Conservation (phyloP, 2,888 invertebrate genomes). For the Aplocera efformata region DNA sequence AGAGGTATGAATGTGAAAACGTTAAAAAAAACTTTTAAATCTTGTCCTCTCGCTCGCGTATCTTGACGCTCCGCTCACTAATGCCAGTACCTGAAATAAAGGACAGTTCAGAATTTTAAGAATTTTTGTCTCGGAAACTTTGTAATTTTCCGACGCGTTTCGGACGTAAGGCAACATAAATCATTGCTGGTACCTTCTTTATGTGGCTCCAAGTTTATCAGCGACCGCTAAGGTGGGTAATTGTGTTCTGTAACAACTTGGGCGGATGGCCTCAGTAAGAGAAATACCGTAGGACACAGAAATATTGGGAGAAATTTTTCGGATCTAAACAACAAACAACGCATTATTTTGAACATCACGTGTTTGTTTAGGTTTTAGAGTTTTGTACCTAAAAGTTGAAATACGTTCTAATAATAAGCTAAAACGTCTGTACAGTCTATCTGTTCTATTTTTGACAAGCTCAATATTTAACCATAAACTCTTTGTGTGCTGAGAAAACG, state of each 20-base stretch:
- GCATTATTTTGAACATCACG: too few species aligned
- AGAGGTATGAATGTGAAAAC: too few species aligned
- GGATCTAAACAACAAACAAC: too few species aligned
- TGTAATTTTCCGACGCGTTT: conserved; percentile 54
- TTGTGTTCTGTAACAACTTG: conserved; percentile 22
- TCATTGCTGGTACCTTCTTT: conserved; percentile 55
- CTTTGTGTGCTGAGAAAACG: too few species aligned
- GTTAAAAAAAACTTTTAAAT: background rate
- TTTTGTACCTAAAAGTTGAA: too few species aligned
- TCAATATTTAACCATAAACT: too few species aligned
- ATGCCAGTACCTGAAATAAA: conserved; percentile 32
- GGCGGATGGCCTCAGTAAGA: conserved; percentile 10
- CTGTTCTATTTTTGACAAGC: too few species aligned
- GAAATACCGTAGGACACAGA: too few species aligned
- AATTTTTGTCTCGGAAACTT: conserved; percentile 69
- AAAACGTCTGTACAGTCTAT: too few species aligned
- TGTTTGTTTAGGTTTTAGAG: too few species aligned
- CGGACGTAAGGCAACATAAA: conserved; percentile 59
- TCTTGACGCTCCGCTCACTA: conserved; percentile 7
- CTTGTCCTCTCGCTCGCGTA: background rate
- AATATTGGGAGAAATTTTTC: too few species aligned
- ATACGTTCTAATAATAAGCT: too few species aligned
- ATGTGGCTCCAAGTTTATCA: conserved; percentile 46
- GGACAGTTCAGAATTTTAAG: conserved; percentile 72
- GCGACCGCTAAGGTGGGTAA: conserved; percentile 27